Evolutionary conservation across 2,113 vertebrate genomes (phyloP).

Genomic region (Leptobrachium leishanense): DNA sequence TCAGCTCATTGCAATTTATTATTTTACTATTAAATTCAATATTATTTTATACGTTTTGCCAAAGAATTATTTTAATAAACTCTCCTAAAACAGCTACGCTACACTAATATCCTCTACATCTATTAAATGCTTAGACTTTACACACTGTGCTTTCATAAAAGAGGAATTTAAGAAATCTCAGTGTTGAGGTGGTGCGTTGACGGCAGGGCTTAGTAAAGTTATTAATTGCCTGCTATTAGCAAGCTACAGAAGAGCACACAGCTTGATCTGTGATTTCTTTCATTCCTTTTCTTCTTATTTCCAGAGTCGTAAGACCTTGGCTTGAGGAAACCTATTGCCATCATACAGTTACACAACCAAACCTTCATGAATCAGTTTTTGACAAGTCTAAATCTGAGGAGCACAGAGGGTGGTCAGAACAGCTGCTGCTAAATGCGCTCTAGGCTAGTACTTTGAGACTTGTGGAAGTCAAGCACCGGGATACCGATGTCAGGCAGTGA

Average conservation of each 20-base stretch:
- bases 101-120: no score
- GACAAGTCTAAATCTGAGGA: slow-evolving; percentile 52
- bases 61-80: no score
- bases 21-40: no score
- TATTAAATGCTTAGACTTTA: no score
- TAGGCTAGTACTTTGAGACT: slow-evolving; percentile 28
- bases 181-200: not conserved
- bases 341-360: slow-evolving; percentile 51
- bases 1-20: no score
- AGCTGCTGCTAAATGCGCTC: slow-evolving; percentile 48
- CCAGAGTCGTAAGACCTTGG: slow-evolving; percentile 32
- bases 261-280: slow-evolving; percentile 25
- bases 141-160: no score
- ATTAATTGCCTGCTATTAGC: slow-evolving; percentile 25
- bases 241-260: not conserved
- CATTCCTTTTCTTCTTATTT: slow-evolving; percentile 25
- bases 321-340: slow-evolving; percentile 31
- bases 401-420: slow-evolving; percentile 29
- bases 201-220: slow-evolving; percentile 5
- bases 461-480: slow-evolving; percentile 18
- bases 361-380: slow-evolving; percentile 52
- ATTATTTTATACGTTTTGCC: no score
- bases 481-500: slow-evolving; percentile 40
- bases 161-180: no score
- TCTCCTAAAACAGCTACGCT: no score